A percentile compares a stretch with the other conserved stretches of the same genome.
Conservation (phyloP, 2,797 vertebrate genomes). For the Antrozous pallidus region DNA sequence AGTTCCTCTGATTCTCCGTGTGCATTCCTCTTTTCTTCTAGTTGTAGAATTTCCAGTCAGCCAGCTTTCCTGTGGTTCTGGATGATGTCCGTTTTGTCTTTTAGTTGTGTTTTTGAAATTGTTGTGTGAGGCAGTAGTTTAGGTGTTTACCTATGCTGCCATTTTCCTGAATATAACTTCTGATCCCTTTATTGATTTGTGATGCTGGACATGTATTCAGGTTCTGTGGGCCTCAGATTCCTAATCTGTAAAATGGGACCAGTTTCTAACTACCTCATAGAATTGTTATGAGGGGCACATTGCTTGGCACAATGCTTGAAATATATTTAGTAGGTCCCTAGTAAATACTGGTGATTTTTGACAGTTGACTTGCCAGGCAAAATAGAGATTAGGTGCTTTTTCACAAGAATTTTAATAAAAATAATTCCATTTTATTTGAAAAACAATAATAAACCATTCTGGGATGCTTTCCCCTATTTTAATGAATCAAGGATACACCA, state of each 20-base stretch:
- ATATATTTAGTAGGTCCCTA: neutral
- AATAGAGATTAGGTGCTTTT: neutral
- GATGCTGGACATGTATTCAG: neutral
- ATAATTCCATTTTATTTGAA: conserved; percentile 58
- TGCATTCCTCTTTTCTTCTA: no score
- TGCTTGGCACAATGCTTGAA: neutral
- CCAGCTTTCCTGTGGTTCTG: no score
- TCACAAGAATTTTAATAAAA: conserved; percentile 31
- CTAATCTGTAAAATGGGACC: neutral
- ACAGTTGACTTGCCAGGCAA: neutral
- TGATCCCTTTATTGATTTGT: neutral
- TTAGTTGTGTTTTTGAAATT: no score
- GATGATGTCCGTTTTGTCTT: no score
- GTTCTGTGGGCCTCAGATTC: neutral
- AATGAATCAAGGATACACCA: conserved; percentile 53
- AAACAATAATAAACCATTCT: conserved; percentile 34
- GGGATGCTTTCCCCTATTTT: conserved; percentile 45
- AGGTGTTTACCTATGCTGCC: no score
- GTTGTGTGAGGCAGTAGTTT: no score
- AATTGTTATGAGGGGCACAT: neutral
- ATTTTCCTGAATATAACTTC: neutral
- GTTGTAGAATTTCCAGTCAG: no score
- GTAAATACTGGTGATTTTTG: conserved; percentile 9
- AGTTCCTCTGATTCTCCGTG: no score
- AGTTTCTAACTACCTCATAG: neutral